Evolutionary conservation across 1,140 invertebrate species (phyloP), one percentile per base, ranked within the genome.

Genomic region (Daktulosphaira vitifoliae): DNA sequence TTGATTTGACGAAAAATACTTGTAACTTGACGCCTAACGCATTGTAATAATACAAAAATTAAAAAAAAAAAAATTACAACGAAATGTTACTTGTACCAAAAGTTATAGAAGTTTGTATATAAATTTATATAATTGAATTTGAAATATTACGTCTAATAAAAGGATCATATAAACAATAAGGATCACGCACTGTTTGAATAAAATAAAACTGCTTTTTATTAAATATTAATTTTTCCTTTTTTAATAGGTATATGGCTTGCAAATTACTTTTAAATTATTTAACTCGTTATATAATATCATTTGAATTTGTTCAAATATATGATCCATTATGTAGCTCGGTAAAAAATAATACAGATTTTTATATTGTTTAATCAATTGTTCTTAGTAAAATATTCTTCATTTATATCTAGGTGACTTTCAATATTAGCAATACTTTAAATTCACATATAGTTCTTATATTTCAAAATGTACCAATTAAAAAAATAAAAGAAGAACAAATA

Each of bases 291-390:
- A 81, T 90, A 15, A 84, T 96, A 48, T 85, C 91, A 71, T 81
- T 85, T 70, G 83, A 85, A 68, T 90, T 95, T 77, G 86, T 94
- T 4, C 90, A 94, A 77, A 82, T 83, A 20, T 81, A 85, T 39
- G 86, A 93, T 72, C 89, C 90, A 0, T 83, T 82, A 70, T 89
- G 88, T 44, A 90, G 86, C 71, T 81, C 83, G 71, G 87, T 89
- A 75, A 77, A n/a, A n/a, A n/a, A 76, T 74, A 26, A 5, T n/a
- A 16, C n/a, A 38, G 37, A 6, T 25, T 25, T 37, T 64, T 23
- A n/a, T 64, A 8, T 23, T 26, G 15, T 26, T 4, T 3, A 25
- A 18, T 18, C 50, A 65, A 50, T n/a, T 59, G 50, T n/a, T n/a
- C n/a, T n/a, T n/a, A n/a, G n/a, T n/a, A n/a, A n/a, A n/a, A n/a